phyloP scores from a whole-genome alignment of 2,888 invertebrate genomes.

The Gymnocheta viridis region DNA sequence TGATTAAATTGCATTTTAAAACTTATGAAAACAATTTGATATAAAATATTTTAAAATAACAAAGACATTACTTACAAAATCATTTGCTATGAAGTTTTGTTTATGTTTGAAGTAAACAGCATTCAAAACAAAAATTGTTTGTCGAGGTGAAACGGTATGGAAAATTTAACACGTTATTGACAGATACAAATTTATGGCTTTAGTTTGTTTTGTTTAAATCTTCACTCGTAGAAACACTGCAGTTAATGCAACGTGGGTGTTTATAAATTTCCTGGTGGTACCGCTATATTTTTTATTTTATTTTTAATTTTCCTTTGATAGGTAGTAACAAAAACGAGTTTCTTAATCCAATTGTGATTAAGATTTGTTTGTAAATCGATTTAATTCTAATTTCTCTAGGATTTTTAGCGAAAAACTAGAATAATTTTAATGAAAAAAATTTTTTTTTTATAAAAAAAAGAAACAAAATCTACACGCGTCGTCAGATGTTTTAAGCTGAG shows the following conservation, averaged over 20 bases:
- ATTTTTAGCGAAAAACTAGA: slow-evolving; percentile 34
- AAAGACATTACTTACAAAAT: slow-evolving; percentile 61
- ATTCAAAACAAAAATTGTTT: slow-evolving; percentile 41
- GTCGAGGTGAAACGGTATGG: not conserved
- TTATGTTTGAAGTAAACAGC: slow-evolving; percentile 36
- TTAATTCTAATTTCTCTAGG: slow-evolving; percentile 36
- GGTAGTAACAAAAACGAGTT: slow-evolving; percentile 24
- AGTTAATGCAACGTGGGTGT: slow-evolving; percentile 46
- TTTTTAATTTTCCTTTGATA: not conserved
- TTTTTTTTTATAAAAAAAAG: slow-evolving; percentile 10
- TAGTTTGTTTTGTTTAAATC: slow-evolving; percentile 18
- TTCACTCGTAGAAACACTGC: slow-evolving; percentile 11
- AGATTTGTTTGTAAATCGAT: slow-evolving; percentile 21
- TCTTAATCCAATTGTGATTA: slow-evolving; percentile 37
- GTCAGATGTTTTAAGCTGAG: slow-evolving; percentile 72
- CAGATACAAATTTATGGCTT: slow-evolving; percentile 8
- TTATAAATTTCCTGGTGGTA: slow-evolving; percentile 23
- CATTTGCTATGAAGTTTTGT: slow-evolving; percentile 64
- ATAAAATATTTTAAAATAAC: not conserved
- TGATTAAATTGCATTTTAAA: slow-evolving; percentile 7
- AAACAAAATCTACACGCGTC: slow-evolving; percentile 70
- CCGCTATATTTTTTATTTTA: not conserved
- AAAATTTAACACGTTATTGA: slow-evolving; percentile 27
- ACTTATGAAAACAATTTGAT: not conserved
- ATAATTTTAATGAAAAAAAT: slow-evolving; percentile 14